A percentile compares a stretch with the other conserved stretches of the same genome.
phyloP scores from a whole-genome alignment of 1,140 invertebrate genomes.

The Oryzaephilus surinamensis region DNA sequence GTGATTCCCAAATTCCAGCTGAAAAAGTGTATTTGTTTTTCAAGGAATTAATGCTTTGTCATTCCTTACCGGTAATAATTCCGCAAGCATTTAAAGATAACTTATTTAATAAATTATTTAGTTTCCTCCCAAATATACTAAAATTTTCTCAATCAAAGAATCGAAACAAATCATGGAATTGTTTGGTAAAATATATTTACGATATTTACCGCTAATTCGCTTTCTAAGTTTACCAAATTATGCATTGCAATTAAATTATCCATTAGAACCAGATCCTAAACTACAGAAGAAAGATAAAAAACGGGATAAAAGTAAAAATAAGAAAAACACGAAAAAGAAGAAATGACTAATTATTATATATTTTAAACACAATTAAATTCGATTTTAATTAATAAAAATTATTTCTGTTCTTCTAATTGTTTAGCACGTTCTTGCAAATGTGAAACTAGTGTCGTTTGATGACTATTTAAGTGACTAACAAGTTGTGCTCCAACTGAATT shows the following conservation, averaged over 20 bases:
- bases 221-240: slow-evolving; percentile 29
- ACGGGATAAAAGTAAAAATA: slow-evolving; percentile 6
- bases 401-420: slow-evolving; percentile 23
- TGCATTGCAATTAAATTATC: slow-evolving; percentile 23
- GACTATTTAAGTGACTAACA: slow-evolving; percentile 52
- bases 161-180: slow-evolving; percentile 22
- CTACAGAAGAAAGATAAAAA: slow-evolving; percentile 11
- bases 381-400: slow-evolving; percentile 8
- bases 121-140: slow-evolving; percentile 24
- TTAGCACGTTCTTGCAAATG: slow-evolving; percentile 33
- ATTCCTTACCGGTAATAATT: slow-evolving; percentile 24
- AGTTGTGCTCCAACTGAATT: slow-evolving; percentile 50
- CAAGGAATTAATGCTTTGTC: slow-evolving; percentile 26
- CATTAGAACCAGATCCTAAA: slow-evolving; percentile 14
- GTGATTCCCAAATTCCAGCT: slow-evolving; percentile 17
- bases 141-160: slow-evolving; percentile 27
- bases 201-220: slow-evolving; percentile 31
- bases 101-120: slow-evolving; percentile 18
- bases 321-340: slow-evolving; percentile 13
- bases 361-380: slow-evolving; percentile 2
- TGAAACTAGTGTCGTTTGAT: slow-evolving; percentile 53
- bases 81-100: slow-evolving; percentile 3
- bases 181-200: slow-evolving; percentile 29
- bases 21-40: slow-evolving; percentile 30
- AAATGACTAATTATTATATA: too few relatives aligned